Evolutionary conservation across 2,113 vertebrate genomes (phyloP), one percentile per base, ranked within the genome.

Genomic region (Halichoeres trimaculatus): DNA sequence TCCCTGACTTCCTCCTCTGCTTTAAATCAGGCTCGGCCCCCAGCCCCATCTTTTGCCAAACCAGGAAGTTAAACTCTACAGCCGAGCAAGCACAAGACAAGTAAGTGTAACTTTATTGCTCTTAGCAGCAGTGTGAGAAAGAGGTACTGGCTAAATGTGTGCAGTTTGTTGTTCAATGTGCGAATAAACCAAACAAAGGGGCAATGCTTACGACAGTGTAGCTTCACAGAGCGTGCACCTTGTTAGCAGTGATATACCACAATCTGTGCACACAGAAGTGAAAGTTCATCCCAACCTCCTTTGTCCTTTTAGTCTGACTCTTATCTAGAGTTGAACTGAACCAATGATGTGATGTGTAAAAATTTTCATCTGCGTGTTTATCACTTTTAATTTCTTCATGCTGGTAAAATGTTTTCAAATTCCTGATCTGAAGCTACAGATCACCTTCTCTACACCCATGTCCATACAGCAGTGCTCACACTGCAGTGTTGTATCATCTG

Each of bases 401-500:
- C 14, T 1, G 11, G 40, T 14, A 41, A 4, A 5, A 16, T 45
- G 14, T 45, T 45, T 17, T 45, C 14, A 45, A 45, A 45, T 19
- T 8, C 17, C 10, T 55, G 14, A 55, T 55, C 10, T 26, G 23
- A 1, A 6, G 24, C 23, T 16, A 4, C 7, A 12, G 13, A 3
- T 58, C 60, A 67, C 34, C 34, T 38, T 41, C 26, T 57, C 40
- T 34, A n/a, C 38, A 55, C 73, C 47, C 35, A 50, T 52, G n/a
- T 60, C 54, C 56, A 50, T 23, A 23, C 24, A 48, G 40, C 24
- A 64, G 36, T 69, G 78, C 72, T 74, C 74, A 26, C 71, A 48
- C 74, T 74, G 83, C 76, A 75, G 69, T 73, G 23, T 56, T 30
- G 63, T 61, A 62, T 67, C 71, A 17, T 61, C 56, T 50, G 55